phyloP scores from a whole-genome alignment of 1,140 invertebrate genomes.

The Frieseomelitta varia region DNA sequence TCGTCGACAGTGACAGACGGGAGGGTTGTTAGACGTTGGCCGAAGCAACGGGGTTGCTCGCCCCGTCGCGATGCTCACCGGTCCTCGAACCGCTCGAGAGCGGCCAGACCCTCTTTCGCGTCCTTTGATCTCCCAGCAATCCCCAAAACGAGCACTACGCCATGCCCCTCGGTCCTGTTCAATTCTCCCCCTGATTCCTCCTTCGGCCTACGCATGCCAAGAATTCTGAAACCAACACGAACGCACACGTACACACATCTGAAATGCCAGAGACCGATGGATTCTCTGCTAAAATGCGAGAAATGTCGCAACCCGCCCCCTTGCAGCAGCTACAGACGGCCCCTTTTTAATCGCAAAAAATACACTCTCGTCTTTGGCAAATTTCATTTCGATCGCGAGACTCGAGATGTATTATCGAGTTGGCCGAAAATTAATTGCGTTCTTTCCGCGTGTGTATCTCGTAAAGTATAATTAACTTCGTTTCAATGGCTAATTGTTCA shows the following conservation, averaged over 20 bases:
- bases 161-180: slow-evolving; percentile 57
- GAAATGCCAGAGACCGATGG: background rate
- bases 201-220: slow-evolving; percentile 76
- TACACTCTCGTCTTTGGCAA: no score
- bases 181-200: slow-evolving; percentile 63
- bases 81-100: slow-evolving; percentile 73
- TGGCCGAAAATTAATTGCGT: no score
- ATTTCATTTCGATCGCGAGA: no score
- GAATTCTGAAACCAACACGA: slow-evolving; percentile 66
- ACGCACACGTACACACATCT: background rate
- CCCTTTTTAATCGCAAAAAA: no score
- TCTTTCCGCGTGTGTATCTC: no score
- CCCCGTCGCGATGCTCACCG: slow-evolving; percentile 79
- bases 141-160: slow-evolving; percentile 55
- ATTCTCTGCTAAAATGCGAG: background rate
- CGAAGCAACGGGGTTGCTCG: slow-evolving; percentile 77
- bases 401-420: no score
- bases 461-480: no score
- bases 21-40: slow-evolving; percentile 76
- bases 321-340: no score
- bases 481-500: no score
- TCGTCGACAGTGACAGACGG: slow-evolving; percentile 78
- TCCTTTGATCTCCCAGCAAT: slow-evolving; percentile 63
- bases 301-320: background rate
- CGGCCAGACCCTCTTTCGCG: slow-evolving; percentile 67